A percentile compares a stretch with the other conserved stretches of the same genome.
Evolutionary conservation across 2,888 invertebrate species (phyloP).

Genomic region (Cataglyphis altisquamis): DNA sequence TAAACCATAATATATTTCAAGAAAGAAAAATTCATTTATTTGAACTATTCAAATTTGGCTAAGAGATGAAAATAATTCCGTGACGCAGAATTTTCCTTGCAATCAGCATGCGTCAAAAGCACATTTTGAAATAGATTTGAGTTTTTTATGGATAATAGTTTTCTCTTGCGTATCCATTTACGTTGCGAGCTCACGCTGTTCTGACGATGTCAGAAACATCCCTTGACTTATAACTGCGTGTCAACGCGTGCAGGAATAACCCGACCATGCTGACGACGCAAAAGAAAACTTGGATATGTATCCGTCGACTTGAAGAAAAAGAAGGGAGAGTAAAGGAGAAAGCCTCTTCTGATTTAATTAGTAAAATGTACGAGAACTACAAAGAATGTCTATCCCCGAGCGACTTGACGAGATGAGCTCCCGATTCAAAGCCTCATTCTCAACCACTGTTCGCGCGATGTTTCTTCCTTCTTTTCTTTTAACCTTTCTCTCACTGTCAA

Average conservation of each 20-base stretch:
- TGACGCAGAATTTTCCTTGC: not conserved
- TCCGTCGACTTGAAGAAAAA: not conserved
- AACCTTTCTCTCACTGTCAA: conserved; percentile 48
- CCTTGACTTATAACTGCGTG: conserved; percentile 80
- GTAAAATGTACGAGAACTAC: conserved; percentile 81
- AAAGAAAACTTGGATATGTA: conserved; percentile 11
- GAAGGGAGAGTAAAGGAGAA: conserved; percentile 48
- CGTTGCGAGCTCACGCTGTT: conserved; percentile 15
- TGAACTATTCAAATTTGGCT: not conserved
- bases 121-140: conserved; percentile 12
- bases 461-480: conserved; percentile 22
- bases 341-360: conserved; percentile 83
- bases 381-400: conserved; percentile 71
- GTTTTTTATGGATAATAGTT: conserved; percentile 5
- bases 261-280: conserved; percentile 50
- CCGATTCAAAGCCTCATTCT: conserved; percentile 63
- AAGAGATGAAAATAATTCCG: conserved; percentile 11
- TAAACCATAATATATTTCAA: not conserved
- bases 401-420: conserved; percentile 44
- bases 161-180: conserved; percentile 28
- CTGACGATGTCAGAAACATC: conserved; percentile 68
- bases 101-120: conserved; percentile 30
- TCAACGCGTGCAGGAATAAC: conserved; percentile 82
- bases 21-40: not conserved
- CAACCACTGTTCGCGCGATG: conserved; percentile 7